A percentile compares a stretch with the other conserved stretches of the same genome.
These are phyloP conservation scores for Oryzias javanicus DNA, from an alignment of 2,113 vertebrate species.

Conservation along the genomic window DNA sequence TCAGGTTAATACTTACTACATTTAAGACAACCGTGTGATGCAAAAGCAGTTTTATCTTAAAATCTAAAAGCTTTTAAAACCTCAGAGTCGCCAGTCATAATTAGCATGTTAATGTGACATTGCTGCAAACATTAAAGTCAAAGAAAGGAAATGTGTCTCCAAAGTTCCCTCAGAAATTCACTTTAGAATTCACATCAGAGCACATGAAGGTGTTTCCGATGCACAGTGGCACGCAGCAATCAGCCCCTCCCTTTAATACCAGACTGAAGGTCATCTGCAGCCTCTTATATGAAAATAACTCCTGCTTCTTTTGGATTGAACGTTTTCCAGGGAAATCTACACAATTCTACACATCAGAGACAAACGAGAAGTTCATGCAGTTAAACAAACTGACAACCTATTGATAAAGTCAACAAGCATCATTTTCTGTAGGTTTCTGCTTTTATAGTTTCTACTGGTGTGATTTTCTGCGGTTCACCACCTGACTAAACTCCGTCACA, in stretches of 20 bases:
- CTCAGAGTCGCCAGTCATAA: slow-evolving; percentile 45
- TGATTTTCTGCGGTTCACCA: too few relatives aligned
- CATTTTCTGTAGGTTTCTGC: too few relatives aligned
- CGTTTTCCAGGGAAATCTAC: background rate
- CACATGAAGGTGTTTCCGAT: slow-evolving; percentile 49
- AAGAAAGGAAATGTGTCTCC: slow-evolving; percentile 38
- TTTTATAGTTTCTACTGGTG: too few relatives aligned
- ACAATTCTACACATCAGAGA: too few relatives aligned
- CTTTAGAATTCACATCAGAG: slow-evolving; percentile 49
- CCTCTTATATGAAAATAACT: slow-evolving; percentile 1
- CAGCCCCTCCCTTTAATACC: slow-evolving; percentile 41
- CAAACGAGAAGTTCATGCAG: slow-evolving; percentile 3
- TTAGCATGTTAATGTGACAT: slow-evolving; percentile 39
- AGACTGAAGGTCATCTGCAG: slow-evolving; percentile 50
- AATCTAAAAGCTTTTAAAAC: slow-evolving; percentile 4
- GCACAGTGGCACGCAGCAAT: slow-evolving; percentile 38
- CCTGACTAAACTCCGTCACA: too few relatives aligned
- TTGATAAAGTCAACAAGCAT: background rate
- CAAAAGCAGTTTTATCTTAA: slow-evolving; percentile 12
- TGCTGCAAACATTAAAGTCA: slow-evolving; percentile 47
- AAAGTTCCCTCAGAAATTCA: slow-evolving; percentile 39
- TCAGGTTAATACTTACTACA: slow-evolving; percentile 10
- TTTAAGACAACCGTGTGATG: slow-evolving; percentile 10
- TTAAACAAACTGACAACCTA: background rate
- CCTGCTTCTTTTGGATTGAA: background rate